A percentile compares a stretch with the other conserved stretches of the same genome.
Conservation (phyloP, 2,113 vertebrate species). For the Dissostichus mawsoni region DNA sequence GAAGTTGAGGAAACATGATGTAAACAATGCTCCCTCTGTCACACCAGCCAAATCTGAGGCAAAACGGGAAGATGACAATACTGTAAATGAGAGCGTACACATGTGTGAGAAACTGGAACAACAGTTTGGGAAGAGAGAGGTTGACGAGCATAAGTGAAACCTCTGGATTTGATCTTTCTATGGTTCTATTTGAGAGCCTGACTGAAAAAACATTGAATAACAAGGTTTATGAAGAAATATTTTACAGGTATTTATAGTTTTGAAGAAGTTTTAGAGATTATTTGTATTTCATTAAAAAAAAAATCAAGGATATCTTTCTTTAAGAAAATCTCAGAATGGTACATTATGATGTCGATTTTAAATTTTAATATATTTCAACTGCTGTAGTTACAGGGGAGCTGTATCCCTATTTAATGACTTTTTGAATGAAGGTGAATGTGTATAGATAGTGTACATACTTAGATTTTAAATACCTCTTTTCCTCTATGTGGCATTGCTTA, state of each 20-base stretch:
- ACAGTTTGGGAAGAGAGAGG: slow-evolving; percentile 32
- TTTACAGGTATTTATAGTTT: slow-evolving; percentile 77
- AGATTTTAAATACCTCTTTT: slow-evolving; percentile 45
- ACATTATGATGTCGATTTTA: slow-evolving; percentile 65
- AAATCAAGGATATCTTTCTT: slow-evolving; percentile 54
- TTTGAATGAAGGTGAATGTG: slow-evolving; percentile 67
- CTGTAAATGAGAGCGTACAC: background rate
- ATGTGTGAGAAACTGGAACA: slow-evolving; percentile 21
- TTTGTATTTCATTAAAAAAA: slow-evolving; percentile 58
- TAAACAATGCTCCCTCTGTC: slow-evolving; percentile 20
- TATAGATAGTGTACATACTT: slow-evolving; percentile 68
- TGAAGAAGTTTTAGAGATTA: slow-evolving; percentile 70
- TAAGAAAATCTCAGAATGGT: slow-evolving; percentile 55
- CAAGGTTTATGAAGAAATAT: slow-evolving; percentile 58
- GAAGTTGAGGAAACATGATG: background rate
- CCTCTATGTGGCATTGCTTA: slow-evolving; percentile 27
- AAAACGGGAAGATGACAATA: slow-evolving; percentile 18
- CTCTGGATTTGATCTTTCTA: slow-evolving; percentile 43
- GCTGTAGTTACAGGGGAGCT: slow-evolving; percentile 66
- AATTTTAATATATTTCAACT: slow-evolving; percentile 75
- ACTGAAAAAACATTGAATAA: slow-evolving; percentile 42
- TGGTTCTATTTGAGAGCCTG: slow-evolving; percentile 52
- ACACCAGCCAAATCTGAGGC: slow-evolving; percentile 20
- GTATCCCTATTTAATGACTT: slow-evolving; percentile 54
- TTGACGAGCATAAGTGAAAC: slow-evolving; percentile 36